Base-by-base conservation (phyloP, 1,140 invertebrate species). In the Tetragonula clypearis region DNA sequence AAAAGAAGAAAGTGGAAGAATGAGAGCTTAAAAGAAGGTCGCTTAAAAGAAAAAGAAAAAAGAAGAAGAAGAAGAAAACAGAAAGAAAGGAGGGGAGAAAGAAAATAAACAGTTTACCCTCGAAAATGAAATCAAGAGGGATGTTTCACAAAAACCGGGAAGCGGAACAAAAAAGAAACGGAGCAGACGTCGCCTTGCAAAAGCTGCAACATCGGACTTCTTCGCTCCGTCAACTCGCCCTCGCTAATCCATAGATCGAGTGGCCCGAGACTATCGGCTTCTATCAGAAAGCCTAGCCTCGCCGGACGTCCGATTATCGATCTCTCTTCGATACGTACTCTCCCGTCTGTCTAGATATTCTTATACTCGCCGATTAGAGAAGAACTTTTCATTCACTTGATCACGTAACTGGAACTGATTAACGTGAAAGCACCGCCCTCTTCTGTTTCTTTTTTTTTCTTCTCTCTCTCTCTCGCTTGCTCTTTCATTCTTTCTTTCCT, bases 321-420 rank as follows among this genome's bases (percentile, higher is more conserved):
- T 69, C 62, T n/a, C n/a, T 49, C 8, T 14, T 6, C 26, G 65
- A 30, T 55, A 66, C 65, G 49, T 77, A 77, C 30, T 58, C 30
- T 58, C 78, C 60, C 35, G 11, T 79, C 26, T 65, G 56, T 79
- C 49, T 23, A 4, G 9, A 62, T 23, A 69, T 30, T 69, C 78
- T 35, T 56, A 30, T 60, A 53, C 21, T 69, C 49, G 65, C 23
- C 66, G 65, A 79, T 79, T 69, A 79, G 53, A 79, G 14, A 55
- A 71, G 26, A 65, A 69, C 66, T 79, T 69, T 79, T 79, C 41
- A 71, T 79, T 79, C 66, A 79, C 78, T 79, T 69, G 78, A 79
- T 79, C 78, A 79, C 78, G 78, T 79, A 79, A 79, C 65, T 69
- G 78, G 23, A 69, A 62, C 78, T 69, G 78, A 79, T 79, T 79